Evolutionary conservation across 2,797 vertebrate species (phyloP).

Genomic region (Microctenopoma stevenorrisi): DNA sequence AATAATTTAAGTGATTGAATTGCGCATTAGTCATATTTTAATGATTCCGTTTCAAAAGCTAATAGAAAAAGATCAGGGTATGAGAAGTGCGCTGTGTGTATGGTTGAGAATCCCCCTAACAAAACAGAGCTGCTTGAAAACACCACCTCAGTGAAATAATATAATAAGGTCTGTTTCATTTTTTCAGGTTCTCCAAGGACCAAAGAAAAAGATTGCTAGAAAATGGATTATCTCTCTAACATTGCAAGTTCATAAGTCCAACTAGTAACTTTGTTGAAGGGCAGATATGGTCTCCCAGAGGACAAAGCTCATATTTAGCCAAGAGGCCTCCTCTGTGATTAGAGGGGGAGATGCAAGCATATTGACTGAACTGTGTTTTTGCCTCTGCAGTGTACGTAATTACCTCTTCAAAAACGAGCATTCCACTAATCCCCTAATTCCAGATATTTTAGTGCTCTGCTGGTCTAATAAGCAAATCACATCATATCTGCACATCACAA

Average conservation of each 20-base stretch:
- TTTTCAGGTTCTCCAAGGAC: constrained; percentile 77
- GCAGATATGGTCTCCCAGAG: constrained; percentile 80
- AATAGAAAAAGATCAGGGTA: constrained; percentile 72
- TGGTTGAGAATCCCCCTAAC: constrained; percentile 75
- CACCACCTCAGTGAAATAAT: constrained; percentile 79
- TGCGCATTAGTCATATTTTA: constrained; percentile 52
- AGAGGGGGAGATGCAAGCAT: constrained; percentile 77
- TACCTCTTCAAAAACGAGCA: constrained; percentile 82
- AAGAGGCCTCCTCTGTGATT: constrained; percentile 82
- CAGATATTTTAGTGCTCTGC: constrained; percentile 84
- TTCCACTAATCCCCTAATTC: constrained; percentile 85
- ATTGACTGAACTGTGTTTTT: constrained; percentile 80
- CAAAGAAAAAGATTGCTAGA: constrained; percentile 79
- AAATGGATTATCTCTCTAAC: constrained; percentile 84
- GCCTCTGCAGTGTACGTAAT: constrained; percentile 80
- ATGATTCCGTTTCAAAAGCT: constrained; percentile 69
- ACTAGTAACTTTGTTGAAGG: constrained; percentile 86
- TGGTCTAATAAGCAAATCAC: constrained; percentile 86
- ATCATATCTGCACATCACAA: constrained; percentile 85
- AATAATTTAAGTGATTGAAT: constrained; percentile 50
- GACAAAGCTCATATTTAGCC: constrained; percentile 83
- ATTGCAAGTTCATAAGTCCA: constrained; percentile 84
- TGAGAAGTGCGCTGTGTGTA: constrained; percentile 71
- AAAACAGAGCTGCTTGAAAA: constrained; percentile 76
- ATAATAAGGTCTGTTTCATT: constrained; percentile 82